Base-by-base conservation (phyloP, 2,888 invertebrate genomes). In the Acheta domesticus region DNA sequence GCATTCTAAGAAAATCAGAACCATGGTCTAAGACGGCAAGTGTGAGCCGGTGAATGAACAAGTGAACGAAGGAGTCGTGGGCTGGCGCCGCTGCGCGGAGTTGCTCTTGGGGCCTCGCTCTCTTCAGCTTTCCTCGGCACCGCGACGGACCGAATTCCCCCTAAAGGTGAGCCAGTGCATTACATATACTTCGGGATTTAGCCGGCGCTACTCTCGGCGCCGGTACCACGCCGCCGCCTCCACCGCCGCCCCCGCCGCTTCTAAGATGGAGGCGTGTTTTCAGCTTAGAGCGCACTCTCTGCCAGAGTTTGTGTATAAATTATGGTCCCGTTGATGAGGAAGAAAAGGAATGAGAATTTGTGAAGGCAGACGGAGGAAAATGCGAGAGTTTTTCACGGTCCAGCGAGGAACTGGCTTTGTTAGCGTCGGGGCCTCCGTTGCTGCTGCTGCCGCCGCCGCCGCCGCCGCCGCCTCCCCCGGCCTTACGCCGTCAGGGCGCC, bases 91-190 rank as follows among this genome's bases (percentile, higher is more conserved):
- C 36, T 1, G 36, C 36, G 36, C 36, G 11, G 36, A 36, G 36
- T 36, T 36, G 36, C 36, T 36, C 5, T 36, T 8, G 36, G 36
- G 36, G 36, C 36, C 36, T 36, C 36, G 36, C 36, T 36, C 36
- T 36, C 36, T 36, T 36, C 36, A 36, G 36, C 36, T 36, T 36
- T 62, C 62, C 16, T 62, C 62, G 8, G 62, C 62, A 16, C 14
- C n/a, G 14, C 16, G 14, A 14, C 14, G 62, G 62, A n/a, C 16
- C n/a, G 62, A 62, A 62, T 62, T n/a, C 62, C 62, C n/a, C 16
- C 62, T 62, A n/a, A 62, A 62, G 62, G 62, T 62, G 62, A 62
- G 62, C 62, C n/a, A 62, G 62, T 62, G 62, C 62, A 62, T 62
- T 62, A 62, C 62, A 62, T 62, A n/a, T 12, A 62, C 62, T 62